Base-by-base conservation (phyloP, 2,888 invertebrate species). In the Tiliacea citrago region DNA sequence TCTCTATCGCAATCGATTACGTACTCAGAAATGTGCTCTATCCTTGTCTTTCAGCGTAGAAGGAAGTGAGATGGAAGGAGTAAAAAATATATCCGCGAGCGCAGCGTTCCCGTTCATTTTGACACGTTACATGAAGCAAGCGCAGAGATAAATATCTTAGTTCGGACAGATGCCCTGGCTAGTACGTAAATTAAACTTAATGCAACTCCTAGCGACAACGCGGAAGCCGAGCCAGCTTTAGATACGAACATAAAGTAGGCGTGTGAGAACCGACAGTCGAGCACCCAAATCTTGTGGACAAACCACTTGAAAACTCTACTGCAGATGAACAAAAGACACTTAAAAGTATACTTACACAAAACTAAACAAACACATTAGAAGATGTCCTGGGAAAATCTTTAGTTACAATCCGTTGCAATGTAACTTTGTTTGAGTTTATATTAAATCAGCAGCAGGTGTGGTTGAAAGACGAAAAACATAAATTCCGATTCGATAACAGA, bases 401-500 rank as follows among this genome's bases (percentile, higher is more conserved):
- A 81, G 81, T 85, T 80, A 88, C 29, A 79, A 88, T 86, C 83
- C 86, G 86, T 88, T 86, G 87, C 79, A 87, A 79, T 81, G 83
- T 84, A 85, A 88, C 85, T 87, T 80, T 86, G 84, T 88, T 84
- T 80, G 77, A 88, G 84, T 89, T 90, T 90, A 91, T 92, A 94
- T 92, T 93, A 93, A 92, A 42, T 89, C 89, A 88, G 88, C 84
- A 92, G 92, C 95, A 95, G 95, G 95, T 96, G 96, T 91, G 92
- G 83, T 89, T 93, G 93, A 93, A 93, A 94, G 93, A 94, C 90
- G 95, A 94, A 94, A 93, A 94, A 93, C 95, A 94, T 95, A 94
- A 94, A 95, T 93, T 92, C 86, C 85, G 90, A 92, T 92, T 94
- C 95, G 95, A 95, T 95, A 95, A 95, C 95, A 95, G 95, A 95